Base-by-base conservation (phyloP, 2,797 vertebrate genomes). In the Gobionotothen gibberifrons region DNA sequence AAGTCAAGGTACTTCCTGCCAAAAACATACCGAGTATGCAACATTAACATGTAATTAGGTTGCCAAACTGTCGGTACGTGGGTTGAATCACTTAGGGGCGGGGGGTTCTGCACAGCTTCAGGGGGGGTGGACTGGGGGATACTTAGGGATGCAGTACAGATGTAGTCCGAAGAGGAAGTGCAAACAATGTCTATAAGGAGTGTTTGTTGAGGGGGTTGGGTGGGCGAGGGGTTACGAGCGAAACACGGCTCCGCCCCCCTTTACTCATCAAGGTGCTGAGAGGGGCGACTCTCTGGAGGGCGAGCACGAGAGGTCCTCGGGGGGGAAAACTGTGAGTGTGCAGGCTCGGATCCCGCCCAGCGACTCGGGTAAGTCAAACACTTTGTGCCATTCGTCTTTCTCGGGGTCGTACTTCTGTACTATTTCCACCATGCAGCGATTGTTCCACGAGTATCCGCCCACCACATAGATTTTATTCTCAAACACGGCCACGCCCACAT, bases 361-460 rank as follows among this genome's bases (percentile, higher is more conserved):
- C 13, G 98, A 99, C 88, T 99, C 98, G 0, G 98, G 98, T 64
- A 99, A 95, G 93, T 99, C 98, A 87, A 99, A 99, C 15, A 99
- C 98, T 92, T 98, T 99, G 93, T 98, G 97, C 98, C 98, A 99
- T 89, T 99, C 97, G 85, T 99, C 97, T 88, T 97, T 97, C 81
- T 99, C 98, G 0, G 98, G 98, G 87, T 99, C 98, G 10, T 99
- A 99, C 86, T 98, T 98, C 93, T 99, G 98, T 79, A 99, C 98
- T 81, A 99, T 99, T 94, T 99, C 98, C 85, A 99, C 98, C 98
- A 99, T 99, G 87, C 98, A 99, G 42, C 98, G 97, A 93, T 99
- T 99, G 95, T 99, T 99, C 98, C 98, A 99, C 0, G 98, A 99
- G 93, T 99, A 99, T 49, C 98, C 98, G 64, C 98, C 98, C 84